These are phyloP conservation scores for Eulemur mongoz DNA, from an alignment of 2,797 vertebrate genomes.

Conservation along the genomic window DNA sequence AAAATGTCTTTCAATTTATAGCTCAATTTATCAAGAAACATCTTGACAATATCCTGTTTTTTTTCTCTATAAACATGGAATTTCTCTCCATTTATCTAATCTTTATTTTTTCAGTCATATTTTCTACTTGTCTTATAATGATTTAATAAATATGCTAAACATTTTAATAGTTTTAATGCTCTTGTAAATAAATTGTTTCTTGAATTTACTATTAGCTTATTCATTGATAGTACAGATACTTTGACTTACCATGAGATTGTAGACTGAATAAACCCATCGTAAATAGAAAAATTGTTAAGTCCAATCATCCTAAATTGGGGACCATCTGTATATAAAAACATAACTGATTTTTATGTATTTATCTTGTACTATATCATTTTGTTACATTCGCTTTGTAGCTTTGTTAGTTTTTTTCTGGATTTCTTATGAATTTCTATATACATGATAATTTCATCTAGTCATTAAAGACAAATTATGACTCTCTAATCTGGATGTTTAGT, in stretches of 20 bases:
- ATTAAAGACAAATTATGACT: background rate
- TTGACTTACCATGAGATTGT: background rate
- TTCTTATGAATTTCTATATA: background rate
- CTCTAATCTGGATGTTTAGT: background rate
- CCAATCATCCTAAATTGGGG: background rate
- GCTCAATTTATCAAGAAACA: background rate
- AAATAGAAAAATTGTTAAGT: background rate
- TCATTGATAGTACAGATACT: background rate
- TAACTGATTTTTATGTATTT: too few relatives aligned
- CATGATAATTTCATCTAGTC: background rate
- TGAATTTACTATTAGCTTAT: background rate
- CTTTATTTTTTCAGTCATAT: background rate
- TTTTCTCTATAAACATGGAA: background rate
- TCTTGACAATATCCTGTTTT: background rate
- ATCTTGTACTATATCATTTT: background rate
- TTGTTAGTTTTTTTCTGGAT: background rate
- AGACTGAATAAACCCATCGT: background rate
- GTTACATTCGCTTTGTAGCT: background rate
- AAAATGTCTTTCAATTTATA: background rate
- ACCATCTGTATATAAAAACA: background rate
- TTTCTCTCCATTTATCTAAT: background rate
- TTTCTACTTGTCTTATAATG: background rate
- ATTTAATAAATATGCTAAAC: background rate
- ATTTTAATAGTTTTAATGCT: background rate
- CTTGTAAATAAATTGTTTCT: background rate